Conservation (phyloP, 2,888 invertebrate species). For the Capitulum mitella region DNA sequence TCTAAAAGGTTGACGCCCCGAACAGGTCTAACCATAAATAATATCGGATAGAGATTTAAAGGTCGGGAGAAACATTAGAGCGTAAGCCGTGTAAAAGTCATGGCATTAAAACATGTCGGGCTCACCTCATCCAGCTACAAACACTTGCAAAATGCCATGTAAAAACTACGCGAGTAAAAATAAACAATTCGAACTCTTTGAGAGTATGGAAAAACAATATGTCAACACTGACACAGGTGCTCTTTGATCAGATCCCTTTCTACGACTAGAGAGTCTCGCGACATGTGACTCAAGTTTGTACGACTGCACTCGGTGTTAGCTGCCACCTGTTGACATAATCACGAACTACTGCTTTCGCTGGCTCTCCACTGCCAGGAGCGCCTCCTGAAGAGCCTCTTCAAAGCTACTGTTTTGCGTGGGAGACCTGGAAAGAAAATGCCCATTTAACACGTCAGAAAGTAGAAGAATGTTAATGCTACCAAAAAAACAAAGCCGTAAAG, state of each 20-base stretch:
- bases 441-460: background rate
- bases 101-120: background rate
- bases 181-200: constrained; percentile 16
- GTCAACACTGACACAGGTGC: background rate
- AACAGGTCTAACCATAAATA: background rate
- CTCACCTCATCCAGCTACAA: no score
- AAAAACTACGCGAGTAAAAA: background rate
- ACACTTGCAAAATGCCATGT: background rate
- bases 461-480: no score
- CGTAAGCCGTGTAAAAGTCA: background rate
- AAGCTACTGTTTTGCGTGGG: constrained; percentile 61
- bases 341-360: constrained; percentile 1
- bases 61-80: background rate
- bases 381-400: constrained; percentile 87
- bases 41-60: background rate
- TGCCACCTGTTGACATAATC: constrained; percentile 5
- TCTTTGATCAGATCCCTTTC: constrained; percentile 17
- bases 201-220: constrained; percentile 14
- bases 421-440: constrained; percentile 50
- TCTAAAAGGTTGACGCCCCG: no score
- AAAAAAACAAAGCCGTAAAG: no score
- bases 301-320: constrained; percentile 11
- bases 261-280: constrained; percentile 1
- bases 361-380: constrained; percentile 73
- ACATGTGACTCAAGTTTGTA: background rate